phyloP scores from a whole-genome alignment of 2,113 vertebrate genomes.

The Haemorhous mexicanus region DNA sequence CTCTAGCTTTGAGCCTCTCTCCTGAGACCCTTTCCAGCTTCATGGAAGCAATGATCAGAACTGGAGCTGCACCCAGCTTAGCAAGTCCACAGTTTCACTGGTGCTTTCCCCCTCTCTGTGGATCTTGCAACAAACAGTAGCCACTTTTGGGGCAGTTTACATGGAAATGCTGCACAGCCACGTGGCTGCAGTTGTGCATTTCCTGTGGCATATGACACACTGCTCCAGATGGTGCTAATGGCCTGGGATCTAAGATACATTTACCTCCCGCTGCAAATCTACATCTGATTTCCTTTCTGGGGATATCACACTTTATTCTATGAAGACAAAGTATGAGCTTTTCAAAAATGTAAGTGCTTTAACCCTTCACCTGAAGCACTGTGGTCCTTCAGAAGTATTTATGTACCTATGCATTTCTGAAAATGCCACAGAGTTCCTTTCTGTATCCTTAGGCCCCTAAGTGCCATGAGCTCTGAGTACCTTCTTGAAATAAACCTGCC shows the following conservation, averaged over 20 bases:
- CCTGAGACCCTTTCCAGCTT: not conserved
- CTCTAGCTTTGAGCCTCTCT: not conserved
- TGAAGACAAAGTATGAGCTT: not conserved
- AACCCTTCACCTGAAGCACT: not conserved
- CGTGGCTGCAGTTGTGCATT: not conserved
- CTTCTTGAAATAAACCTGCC: not conserved
- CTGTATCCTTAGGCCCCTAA: not conserved
- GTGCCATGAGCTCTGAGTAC: not conserved
- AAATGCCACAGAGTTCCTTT: not conserved
- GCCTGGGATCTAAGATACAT: not conserved
- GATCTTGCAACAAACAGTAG: not conserved
- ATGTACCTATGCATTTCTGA: not conserved
- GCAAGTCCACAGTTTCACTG: not conserved
- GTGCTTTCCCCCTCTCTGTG: not conserved
- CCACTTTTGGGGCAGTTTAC: not conserved
- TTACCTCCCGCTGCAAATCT: not conserved
- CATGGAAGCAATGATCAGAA: not conserved
- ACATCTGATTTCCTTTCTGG: not conserved
- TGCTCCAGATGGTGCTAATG: not conserved
- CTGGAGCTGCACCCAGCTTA: not conserved
- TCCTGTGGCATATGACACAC: not conserved
- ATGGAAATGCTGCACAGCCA: not conserved
- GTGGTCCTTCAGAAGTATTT: not conserved
- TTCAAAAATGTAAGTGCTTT: not conserved
- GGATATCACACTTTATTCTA: not conserved